Evolutionary conservation across 2,113 vertebrate species (phyloP), one percentile per base, ranked within the genome.

Genomic region (Herpetotheres cachinnans): DNA sequence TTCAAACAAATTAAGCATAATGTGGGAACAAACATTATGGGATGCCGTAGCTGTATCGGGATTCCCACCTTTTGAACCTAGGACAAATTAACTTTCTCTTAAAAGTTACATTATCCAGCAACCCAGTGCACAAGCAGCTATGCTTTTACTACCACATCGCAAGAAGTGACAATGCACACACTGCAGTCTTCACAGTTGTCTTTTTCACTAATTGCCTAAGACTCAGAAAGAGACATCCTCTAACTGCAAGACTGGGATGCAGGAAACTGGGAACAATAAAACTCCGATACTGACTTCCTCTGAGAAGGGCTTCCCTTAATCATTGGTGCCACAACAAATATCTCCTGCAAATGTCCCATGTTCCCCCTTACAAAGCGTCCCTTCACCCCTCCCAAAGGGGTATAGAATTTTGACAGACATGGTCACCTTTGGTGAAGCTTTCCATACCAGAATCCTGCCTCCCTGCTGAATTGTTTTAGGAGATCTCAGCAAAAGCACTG

Each of bases 261-360:
- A 95, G 87, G 87, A 94, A 94, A 46, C 55, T 0, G 1, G 50
- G 49, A 93, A 94, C 56, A 93, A 94, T 91, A 74, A 58, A 78
- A 67, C 58, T 85, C 82, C 0, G 0, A 91, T 54, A 73, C 36
- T 4, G 44, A 55, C 59, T 96, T 95, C 82, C 89, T 65, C 62
- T 70, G 61, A 72, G 47, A 81, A 82, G 70, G 55, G 70, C 11
- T 92, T 89, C 44, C 89, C 61, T 89, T 92, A 52, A 87, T 61
- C 44, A 38, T 0, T 69, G 82, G 24, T 86, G 52, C 34, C 80
- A 76, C 47, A 78, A 74, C 63, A 74, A 1, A 0, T 30, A 62
- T 50, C 62, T 54, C 29, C 46, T 63, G 71, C 59, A 77, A 50
- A 71, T 2, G 26, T 26, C 59, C 56, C 36, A 5, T 56, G 49